These are phyloP conservation scores for Leucophenga varia DNA, from an alignment of 1,140 invertebrate species.

Conservation along the genomic window DNA sequence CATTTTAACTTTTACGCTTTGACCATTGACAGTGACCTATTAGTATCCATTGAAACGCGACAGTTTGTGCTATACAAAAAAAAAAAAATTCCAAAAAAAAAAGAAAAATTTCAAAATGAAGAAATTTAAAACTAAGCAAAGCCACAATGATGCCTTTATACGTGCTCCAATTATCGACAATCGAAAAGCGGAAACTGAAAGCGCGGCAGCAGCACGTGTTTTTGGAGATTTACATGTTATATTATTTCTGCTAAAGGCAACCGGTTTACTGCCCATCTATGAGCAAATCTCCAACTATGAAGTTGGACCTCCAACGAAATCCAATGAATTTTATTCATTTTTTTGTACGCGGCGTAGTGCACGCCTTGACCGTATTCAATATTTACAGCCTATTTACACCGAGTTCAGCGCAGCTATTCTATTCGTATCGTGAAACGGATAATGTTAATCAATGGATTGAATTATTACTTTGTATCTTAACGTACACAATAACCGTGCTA, in stretches of 20 bases:
- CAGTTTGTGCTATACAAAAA: no score
- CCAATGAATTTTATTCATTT: constrained; percentile 43
- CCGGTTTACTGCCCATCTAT: constrained; percentile 43
- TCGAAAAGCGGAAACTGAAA: no score
- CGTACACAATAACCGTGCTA: constrained; percentile 40
- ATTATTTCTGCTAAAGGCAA: constrained; percentile 38
- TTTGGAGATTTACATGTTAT: constrained; percentile 41
- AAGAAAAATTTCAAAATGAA: no score
- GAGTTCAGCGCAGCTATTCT: constrained; percentile 36
- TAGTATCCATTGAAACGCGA: no score
- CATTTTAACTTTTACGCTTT: no score
- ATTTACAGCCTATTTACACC: constrained; percentile 41
- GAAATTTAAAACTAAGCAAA: no score
- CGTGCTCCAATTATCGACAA: no score
- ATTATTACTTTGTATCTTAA: constrained; percentile 39
- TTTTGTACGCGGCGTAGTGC: constrained; percentile 40
- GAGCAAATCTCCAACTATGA: constrained; percentile 41
- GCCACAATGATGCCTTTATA: no score
- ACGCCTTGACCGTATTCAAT: constrained; percentile 44
- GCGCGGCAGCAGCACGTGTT: no score
- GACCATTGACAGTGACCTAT: no score
- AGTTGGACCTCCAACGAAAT: constrained; percentile 38
- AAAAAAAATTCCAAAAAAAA: no score
- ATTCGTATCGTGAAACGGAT: constrained; percentile 44
- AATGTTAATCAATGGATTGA: constrained; percentile 54